Evolutionary conservation across 2,797 vertebrate genomes (phyloP).

Genomic region (Varecia variegata): DNA sequence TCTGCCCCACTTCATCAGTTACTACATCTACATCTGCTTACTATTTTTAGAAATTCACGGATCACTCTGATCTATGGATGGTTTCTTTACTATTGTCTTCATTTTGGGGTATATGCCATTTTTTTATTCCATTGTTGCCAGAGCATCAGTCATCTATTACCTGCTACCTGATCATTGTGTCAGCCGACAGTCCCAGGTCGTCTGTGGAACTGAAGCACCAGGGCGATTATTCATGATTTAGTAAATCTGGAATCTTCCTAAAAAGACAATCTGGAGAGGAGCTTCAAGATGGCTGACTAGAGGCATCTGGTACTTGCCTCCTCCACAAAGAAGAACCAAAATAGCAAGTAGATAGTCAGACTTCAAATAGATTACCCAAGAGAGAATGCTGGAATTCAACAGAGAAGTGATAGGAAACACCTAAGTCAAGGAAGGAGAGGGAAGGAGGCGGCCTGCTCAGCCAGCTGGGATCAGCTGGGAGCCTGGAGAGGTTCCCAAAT

Average conservation of each 20-base stretch:
- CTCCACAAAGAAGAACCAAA: background rate
- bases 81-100: background rate
- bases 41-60: background rate
- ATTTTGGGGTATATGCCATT: background rate
- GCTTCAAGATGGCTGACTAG: background rate
- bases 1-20: background rate
- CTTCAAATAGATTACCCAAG: background rate
- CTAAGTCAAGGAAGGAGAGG: background rate
- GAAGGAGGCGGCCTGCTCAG: background rate
- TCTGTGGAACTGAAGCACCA: background rate
- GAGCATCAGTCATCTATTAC: background rate
- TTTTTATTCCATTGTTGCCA: background rate
- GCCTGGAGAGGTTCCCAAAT: background rate
- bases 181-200: background rate
- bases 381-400: background rate
- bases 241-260: background rate
- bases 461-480: background rate
- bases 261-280: background rate
- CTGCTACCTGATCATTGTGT: background rate
- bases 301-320: background rate
- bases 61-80: background rate
- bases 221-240: background rate
- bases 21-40: background rate
- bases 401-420: background rate
- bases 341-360: background rate